Conservation (phyloP, 2,797 vertebrate species). For the Etheostoma perlongum region DNA sequence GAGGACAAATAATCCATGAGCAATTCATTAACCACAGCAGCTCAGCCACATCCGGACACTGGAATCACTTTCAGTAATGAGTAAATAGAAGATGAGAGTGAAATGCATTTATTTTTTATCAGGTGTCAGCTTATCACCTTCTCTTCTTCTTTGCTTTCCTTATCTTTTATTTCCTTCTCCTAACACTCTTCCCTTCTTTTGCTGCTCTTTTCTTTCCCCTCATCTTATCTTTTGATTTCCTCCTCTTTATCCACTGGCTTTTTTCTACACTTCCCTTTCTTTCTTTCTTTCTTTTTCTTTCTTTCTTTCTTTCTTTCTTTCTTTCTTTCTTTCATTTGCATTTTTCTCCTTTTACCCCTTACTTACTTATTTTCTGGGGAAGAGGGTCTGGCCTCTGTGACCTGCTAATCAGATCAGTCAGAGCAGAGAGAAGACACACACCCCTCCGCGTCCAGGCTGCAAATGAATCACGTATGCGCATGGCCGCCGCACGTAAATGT, state of each 20-base stretch:
- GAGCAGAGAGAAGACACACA: no score
- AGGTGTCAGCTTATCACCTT: slow-evolving; percentile 43
- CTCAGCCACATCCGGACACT: slow-evolving; percentile 60
- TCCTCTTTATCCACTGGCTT: background rate
- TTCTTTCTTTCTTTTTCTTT: slow-evolving; percentile 4
- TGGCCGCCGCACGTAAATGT: no score
- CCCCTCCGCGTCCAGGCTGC: no score
- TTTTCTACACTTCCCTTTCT: no score
- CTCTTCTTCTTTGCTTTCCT: background rate
- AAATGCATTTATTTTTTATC: slow-evolving; percentile 31
- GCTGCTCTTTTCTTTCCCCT: background rate
- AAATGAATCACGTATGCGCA: no score
- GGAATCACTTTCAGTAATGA: slow-evolving; percentile 78
- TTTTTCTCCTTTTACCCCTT: background rate
- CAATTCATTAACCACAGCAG: slow-evolving; percentile 79
- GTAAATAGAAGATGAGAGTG: slow-evolving; percentile 56
- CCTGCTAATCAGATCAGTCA: background rate
- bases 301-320: background rate
- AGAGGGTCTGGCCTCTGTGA: background rate
- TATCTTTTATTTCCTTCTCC: background rate
- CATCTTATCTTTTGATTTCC: background rate
- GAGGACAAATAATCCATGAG: slow-evolving; percentile 85
- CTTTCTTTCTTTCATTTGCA: background rate
- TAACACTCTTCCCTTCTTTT: background rate
- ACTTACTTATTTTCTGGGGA: background rate